Percentiles rank a stretch among this genome's conserved stretches.
phyloP scores from a whole-genome alignment of 2,113 vertebrate species.

The Syngnathus scovelli region DNA sequence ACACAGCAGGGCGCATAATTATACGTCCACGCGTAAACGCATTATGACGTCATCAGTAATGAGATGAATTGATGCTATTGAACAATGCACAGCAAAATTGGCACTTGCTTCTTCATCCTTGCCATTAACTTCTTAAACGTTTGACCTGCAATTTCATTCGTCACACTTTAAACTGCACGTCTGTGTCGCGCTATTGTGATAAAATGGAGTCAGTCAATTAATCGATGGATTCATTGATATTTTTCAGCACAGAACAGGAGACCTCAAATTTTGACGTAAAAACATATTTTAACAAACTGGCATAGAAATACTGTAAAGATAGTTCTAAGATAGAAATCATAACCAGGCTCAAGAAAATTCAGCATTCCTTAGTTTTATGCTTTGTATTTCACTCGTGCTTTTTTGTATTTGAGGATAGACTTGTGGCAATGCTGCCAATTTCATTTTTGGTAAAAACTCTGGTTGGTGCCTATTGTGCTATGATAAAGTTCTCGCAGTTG shows the following conservation, averaged over 20 bases:
- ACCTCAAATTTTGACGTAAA: no score
- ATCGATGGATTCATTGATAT: no score
- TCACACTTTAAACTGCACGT: neutral
- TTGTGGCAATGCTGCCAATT: neutral
- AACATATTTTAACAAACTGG: no score
- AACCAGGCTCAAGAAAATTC: no score
- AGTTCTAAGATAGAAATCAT: no score
- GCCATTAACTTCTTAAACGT: neutral
- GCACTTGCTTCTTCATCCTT: neutral
- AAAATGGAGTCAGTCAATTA: no score
- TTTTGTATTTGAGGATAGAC: neutral
- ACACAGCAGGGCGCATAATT: constrained; percentile 2
- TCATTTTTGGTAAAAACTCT: neutral
- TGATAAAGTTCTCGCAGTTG: neutral
- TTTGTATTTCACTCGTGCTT: neutral
- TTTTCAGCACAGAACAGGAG: no score
- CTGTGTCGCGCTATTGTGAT: neutral
- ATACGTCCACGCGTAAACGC: neutral
- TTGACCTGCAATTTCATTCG: neutral
- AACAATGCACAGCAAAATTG: neutral
- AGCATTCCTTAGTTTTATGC: no score
- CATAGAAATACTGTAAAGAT: no score
- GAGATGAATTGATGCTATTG: neutral
- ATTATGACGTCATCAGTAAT: neutral
- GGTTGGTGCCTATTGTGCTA: neutral